These are phyloP conservation scores for Daubentonia madagascariensis DNA, from an alignment of 2,113 vertebrate genomes.

Conservation along the genomic window DNA sequence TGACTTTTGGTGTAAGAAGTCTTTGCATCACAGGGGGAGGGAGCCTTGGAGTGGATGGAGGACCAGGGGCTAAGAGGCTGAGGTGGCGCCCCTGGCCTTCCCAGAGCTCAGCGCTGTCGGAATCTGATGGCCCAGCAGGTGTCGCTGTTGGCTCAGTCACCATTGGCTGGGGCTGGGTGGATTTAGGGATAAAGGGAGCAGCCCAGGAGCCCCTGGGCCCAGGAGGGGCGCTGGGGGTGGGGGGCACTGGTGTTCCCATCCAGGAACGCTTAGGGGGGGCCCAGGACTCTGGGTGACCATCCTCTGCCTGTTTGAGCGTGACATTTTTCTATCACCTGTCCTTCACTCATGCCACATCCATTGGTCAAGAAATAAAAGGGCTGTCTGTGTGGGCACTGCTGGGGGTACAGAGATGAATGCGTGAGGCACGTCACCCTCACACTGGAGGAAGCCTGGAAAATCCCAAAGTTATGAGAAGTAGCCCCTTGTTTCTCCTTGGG, in stretches of 20 bases:
- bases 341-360: background rate
- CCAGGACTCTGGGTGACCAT: background rate
- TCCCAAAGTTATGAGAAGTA: background rate
- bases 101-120: accelerated
- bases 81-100: too few species aligned
- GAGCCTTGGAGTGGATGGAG: too few species aligned
- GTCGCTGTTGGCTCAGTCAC: background rate
- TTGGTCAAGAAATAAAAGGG: background rate
- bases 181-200: background rate
- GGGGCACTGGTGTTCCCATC: background rate
- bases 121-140: background rate
- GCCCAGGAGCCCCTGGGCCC: background rate
- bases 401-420: background rate
- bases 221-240: background rate
- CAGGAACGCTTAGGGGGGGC: background rate
- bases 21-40: background rate
- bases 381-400: too few species aligned
- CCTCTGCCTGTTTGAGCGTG: background rate
- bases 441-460: background rate
- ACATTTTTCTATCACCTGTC: background rate
- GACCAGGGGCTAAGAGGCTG: background rate
- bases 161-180: background rate
- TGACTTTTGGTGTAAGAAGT: background rate
- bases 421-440: background rate
- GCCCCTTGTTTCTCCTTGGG: background rate